Evolutionary conservation across 35 echinoderm and acorn worm species (phyloP).

Genomic region (Holothuria glaberrima): DNA sequence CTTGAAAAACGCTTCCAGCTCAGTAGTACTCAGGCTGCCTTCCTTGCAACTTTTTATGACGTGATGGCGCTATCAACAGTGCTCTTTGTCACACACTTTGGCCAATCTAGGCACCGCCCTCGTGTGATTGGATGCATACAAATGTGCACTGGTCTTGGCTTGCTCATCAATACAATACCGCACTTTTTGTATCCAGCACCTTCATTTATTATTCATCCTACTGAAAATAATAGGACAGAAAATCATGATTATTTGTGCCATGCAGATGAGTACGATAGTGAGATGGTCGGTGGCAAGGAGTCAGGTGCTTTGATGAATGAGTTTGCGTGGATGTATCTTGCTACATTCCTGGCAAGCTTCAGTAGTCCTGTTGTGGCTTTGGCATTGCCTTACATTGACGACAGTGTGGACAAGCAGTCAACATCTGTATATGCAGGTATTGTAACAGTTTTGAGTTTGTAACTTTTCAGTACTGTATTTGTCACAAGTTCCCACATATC

Average conservation of each 20-base stretch:
- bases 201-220: slow-evolving; percentile 10
- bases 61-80: slow-evolving; percentile 36
- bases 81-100: slow-evolving; percentile 59
- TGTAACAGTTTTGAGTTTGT: neutral
- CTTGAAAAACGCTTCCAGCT: slow-evolving; percentile 63
- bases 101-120: slow-evolving; percentile 58
- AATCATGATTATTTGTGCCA: slow-evolving; percentile 31
- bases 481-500: neutral
- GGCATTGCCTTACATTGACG: slow-evolving; percentile 80
- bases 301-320: slow-evolving; percentile 59
- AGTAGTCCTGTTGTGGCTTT: slow-evolving; percentile 72
- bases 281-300: slow-evolving; percentile 3
- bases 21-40: slow-evolving; percentile 38
- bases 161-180: slow-evolving; percentile 13
- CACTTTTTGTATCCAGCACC: slow-evolving; percentile 58
- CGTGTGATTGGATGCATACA: slow-evolving; percentile 30
- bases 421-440: slow-evolving; percentile 82
- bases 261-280: neutral
- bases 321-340: slow-evolving; percentile 63
- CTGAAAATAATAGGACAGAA: neutral
- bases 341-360: slow-evolving; percentile 58
- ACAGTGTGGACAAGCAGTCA: slow-evolving; percentile 63
- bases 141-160: slow-evolving; percentile 8
- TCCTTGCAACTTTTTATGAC: slow-evolving; percentile 47
- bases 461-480: neutral